Conservation (phyloP, 2,113 vertebrate genomes). For the Percina caprodes region DNA sequence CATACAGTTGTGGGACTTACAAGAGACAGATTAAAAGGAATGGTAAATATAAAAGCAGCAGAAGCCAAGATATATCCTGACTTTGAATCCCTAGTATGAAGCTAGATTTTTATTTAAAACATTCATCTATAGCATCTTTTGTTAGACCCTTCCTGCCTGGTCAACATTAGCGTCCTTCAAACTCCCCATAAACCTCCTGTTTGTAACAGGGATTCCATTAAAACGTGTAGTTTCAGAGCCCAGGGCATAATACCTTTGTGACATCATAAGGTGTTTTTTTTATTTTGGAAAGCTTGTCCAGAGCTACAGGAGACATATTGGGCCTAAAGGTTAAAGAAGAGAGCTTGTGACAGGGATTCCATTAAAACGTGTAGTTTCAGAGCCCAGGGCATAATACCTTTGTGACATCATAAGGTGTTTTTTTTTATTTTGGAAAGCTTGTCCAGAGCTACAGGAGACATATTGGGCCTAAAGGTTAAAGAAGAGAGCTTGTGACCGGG, state of each 20-base stretch:
- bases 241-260: not conserved
- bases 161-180: not conserved
- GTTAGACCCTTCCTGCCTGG: not conserved
- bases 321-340: too few species aligned
- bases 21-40: too few species aligned
- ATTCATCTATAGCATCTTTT: not conserved
- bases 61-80: too few species aligned
- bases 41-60: too few species aligned
- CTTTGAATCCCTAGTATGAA: too few species aligned
- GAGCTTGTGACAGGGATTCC: not conserved
- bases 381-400: not conserved
- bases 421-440: not conserved
- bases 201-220: not conserved
- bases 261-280: not conserved
- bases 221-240: not conserved
- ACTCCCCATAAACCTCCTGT: not conserved
- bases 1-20: not conserved
- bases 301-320: not conserved
- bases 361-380: not conserved
- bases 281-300: not conserved
- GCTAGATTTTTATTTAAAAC: not conserved
- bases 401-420: not conserved
- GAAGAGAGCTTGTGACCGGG: too few species aligned
- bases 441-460: not conserved
- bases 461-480: too few species aligned